phyloP scores from a whole-genome alignment of 2,797 vertebrate species.

The Falco berigora region DNA sequence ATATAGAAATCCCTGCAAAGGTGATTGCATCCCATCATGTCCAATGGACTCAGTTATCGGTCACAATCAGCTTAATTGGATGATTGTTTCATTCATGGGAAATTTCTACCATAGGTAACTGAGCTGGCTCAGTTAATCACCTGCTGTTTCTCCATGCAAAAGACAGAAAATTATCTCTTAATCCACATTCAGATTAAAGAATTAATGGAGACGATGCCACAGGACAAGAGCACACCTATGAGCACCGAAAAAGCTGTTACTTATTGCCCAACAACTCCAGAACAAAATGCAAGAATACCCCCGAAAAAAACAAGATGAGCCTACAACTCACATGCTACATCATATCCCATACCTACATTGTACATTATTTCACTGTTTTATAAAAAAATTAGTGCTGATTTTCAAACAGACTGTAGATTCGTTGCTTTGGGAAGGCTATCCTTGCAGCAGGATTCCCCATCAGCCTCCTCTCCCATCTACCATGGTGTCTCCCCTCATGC shows the following conservation, averaged over 20 bases:
- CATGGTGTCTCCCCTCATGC: background rate
- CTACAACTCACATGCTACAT: background rate
- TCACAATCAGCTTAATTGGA: background rate
- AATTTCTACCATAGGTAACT: background rate
- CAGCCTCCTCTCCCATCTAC: background rate
- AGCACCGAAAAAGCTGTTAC: background rate
- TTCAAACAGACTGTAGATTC: background rate
- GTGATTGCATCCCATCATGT: background rate
- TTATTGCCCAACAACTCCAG: background rate
- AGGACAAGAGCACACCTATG: background rate
- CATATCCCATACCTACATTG: background rate
- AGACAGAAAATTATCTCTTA: background rate
- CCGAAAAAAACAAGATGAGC: background rate
- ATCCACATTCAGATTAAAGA: background rate
- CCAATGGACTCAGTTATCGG: background rate
- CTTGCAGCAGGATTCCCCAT: background rate
- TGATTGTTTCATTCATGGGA: background rate
- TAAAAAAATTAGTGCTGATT: background rate
- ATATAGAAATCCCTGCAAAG: background rate
- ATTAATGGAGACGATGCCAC: background rate
- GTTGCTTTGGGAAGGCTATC: background rate
- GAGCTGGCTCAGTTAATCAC: background rate
- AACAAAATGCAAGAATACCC: background rate
- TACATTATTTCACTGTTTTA: background rate
- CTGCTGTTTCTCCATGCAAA: background rate